Conservation (phyloP, 1,140 invertebrate species). For the Sycophaga agraensis region DNA sequence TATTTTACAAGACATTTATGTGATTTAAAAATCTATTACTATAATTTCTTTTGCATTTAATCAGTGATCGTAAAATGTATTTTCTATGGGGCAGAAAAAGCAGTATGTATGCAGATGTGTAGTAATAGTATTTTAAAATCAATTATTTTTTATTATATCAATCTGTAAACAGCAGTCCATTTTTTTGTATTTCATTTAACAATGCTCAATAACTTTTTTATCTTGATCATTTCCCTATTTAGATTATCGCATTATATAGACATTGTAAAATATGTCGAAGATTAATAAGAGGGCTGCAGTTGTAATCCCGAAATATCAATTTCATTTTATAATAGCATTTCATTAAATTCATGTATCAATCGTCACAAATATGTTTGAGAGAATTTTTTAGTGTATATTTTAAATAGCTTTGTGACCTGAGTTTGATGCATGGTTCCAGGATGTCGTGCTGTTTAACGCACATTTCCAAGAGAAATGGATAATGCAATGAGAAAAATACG, state of each 20-base stretch:
- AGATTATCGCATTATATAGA: conserved; percentile 13
- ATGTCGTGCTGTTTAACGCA: conserved; percentile 48
- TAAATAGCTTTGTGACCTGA: conserved; percentile 41
- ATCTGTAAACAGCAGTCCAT: conserved; percentile 15
- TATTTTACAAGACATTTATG: conserved; percentile 49
- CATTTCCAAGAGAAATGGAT: conserved; percentile 25
- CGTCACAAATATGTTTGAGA: conserved; percentile 28
- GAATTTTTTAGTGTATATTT: conserved; percentile 35
- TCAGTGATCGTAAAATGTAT: not conserved
- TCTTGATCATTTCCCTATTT: conserved; percentile 23
- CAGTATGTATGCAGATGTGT: not conserved
- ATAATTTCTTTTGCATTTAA: not conserved
- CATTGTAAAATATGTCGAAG: conserved; percentile 20
- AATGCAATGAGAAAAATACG: conserved; percentile 16
- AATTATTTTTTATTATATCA: conserved; percentile 5
- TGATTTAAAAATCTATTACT: conserved; percentile 26
- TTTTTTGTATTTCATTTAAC: conserved; percentile 26
- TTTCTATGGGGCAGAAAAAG: not conserved
- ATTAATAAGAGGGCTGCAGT: conserved; percentile 9
- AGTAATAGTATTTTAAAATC: conserved; percentile 19
- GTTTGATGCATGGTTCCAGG: conserved; percentile 56
- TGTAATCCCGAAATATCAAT: conserved; percentile 2
- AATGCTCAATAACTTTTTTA: conserved; percentile 28
- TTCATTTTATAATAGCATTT: conserved; percentile 17
- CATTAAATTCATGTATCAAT: conserved; percentile 17